Percentiles rank a stretch among this genome's conserved stretches.
Conservation (phyloP, 2,797 vertebrate genomes). For the Selene dorsalis region DNA sequence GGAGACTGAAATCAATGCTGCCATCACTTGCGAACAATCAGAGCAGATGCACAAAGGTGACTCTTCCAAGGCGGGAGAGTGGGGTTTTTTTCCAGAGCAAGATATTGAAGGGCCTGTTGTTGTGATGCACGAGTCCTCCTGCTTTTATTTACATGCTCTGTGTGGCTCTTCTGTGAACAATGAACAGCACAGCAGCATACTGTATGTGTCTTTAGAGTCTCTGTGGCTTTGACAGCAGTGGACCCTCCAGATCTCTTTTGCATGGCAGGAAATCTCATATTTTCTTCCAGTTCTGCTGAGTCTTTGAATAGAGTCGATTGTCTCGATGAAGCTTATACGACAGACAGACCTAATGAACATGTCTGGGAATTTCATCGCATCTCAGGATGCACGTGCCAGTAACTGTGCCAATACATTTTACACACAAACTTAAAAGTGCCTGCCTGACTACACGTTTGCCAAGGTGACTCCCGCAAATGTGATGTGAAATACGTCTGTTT, state of each 20-base stretch:
- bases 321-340: neutral
- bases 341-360: neutral
- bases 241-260: neutral
- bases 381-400: neutral
- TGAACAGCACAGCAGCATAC: conserved; percentile 27
- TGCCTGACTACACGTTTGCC: neutral
- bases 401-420: neutral
- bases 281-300: neutral
- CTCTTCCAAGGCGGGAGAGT: conserved; percentile 24
- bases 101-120: conserved; percentile 54
- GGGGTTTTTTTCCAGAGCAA: conserved; percentile 44
- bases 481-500: neutral
- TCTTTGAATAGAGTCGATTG: neutral
- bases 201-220: conserved; percentile 1
- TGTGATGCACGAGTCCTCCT: conserved; percentile 35
- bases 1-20: conserved; percentile 65
- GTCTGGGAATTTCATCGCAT: neutral
- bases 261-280: neutral
- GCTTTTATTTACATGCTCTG: conserved; percentile 36
- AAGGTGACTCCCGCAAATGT: neutral
- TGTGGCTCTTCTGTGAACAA: conserved; percentile 20
- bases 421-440: neutral
- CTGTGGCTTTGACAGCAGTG: neutral
- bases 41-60: conserved; percentile 60
- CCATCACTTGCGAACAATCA: conserved; percentile 71